These are phyloP conservation scores for Bombus breviceps DNA, from an alignment of 1,140 invertebrate genomes.

Conservation along the genomic window DNA sequence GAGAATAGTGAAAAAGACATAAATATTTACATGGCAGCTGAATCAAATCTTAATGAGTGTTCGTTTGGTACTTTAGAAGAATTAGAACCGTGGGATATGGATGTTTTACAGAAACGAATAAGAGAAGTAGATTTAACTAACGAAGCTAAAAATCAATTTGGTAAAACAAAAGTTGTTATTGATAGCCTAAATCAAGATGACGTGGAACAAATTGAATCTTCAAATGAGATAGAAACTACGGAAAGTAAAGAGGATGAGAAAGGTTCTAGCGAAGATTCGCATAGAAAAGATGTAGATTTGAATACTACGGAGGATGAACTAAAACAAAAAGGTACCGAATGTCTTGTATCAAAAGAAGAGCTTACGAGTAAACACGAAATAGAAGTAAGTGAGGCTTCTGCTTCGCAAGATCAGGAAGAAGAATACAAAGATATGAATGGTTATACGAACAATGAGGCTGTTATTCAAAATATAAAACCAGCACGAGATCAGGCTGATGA, in stretches of 20 bases:
- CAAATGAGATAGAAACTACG: not conserved
- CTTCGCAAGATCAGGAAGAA: no score
- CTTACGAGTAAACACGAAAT: not conserved
- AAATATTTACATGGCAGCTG: not conserved
- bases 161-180: not conserved
- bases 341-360: not conserved
- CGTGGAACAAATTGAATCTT: not conserved
- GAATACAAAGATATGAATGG: not conserved
- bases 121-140: conserved; percentile 37
- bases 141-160: conserved; percentile 18
- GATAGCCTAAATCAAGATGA: not conserved
- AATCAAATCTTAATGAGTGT: conserved; percentile 47
- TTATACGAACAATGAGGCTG: not conserved
- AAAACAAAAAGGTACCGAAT: not conserved
- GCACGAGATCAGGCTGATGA: not conserved
- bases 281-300: not conserved
- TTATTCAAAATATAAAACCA: not conserved
- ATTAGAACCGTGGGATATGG: conserved; percentile 56
- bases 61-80: conserved; percentile 43
- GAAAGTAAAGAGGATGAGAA: not conserved
- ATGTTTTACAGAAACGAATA: conserved; percentile 49
- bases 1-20: not conserved
- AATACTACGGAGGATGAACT: not conserved
- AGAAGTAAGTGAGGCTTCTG: not conserved
- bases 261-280: no score